phyloP scores from a whole-genome alignment of 2,888 invertebrate genomes.

The Rhingia campestris region DNA sequence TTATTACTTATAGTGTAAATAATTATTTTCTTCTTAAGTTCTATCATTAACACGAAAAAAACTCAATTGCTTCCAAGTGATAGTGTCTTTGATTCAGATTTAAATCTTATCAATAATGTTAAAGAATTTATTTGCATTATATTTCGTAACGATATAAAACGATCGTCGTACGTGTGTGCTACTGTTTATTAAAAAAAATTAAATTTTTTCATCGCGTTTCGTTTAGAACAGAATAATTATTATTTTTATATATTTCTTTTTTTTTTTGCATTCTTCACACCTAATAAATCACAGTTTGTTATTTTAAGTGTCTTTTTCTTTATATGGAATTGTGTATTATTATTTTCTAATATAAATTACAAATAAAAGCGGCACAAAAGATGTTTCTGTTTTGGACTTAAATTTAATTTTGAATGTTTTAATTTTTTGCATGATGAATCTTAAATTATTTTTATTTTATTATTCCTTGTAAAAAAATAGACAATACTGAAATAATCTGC shows the following conservation, averaged over 20 bases:
- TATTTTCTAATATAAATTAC: conserved; percentile 58
- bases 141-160: conserved; percentile 65
- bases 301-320: conserved; percentile 70
- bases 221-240: conserved; percentile 43
- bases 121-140: neutral
- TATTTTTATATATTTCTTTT: neutral
- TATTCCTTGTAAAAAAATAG: conserved; percentile 31
- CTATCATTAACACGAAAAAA: conserved; percentile 37
- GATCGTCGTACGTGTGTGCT: conserved; percentile 45
- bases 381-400: conserved; percentile 13
- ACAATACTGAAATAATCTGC: conserved; percentile 62
- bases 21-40: conserved; percentile 35
- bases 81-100: conserved; percentile 4
- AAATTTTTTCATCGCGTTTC: conserved; percentile 39
- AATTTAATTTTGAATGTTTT: neutral
- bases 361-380: conserved; percentile 50
- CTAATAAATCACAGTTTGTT: conserved; percentile 76
- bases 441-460: conserved; percentile 33
- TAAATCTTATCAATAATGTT: conserved; percentile 7
- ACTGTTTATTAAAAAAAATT: conserved; percentile 13
- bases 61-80: conserved; percentile 15
- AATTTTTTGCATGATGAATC: conserved; percentile 4
- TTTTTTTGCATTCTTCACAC: conserved; percentile 65
- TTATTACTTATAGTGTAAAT: conserved; percentile 37
- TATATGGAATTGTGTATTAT: conserved; percentile 17